Evolutionary conservation across 2,888 invertebrate species (phyloP).

Genomic region (Dryococelus australis): DNA sequence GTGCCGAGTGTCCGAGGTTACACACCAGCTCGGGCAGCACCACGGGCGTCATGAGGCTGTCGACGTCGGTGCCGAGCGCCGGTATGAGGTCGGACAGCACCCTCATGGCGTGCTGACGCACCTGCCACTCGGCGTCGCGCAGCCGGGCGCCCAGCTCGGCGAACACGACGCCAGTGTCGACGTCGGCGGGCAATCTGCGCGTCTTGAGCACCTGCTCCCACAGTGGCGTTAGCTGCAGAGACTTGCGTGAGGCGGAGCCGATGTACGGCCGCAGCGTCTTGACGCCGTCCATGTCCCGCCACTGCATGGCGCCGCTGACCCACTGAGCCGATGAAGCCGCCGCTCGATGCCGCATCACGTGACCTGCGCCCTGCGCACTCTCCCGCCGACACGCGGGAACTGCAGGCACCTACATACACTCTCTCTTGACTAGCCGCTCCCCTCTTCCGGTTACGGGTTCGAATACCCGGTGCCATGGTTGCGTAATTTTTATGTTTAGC

Average conservation of each 20-base stretch:
- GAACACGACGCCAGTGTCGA: constrained; percentile 72
- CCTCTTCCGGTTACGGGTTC: no score
- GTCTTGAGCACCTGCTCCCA: constrained; percentile 83
- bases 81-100: constrained; percentile 82
- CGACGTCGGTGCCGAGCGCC: constrained; percentile 70
- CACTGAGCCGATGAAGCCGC: neutral
- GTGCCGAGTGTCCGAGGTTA: constrained; percentile 81
- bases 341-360: neutral
- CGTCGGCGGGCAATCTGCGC: constrained; percentile 72
- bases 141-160: constrained; percentile 75
- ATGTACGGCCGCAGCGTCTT: constrained; percentile 34
- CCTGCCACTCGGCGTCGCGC: constrained; percentile 83
- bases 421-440: no score
- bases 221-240: constrained; percentile 72
- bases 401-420: no score
- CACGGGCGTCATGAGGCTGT: constrained; percentile 68
- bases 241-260: constrained; percentile 36
- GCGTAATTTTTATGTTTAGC: no score
- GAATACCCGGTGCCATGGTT: no score
- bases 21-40: constrained; percentile 74
- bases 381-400: no score
- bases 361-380: no score
- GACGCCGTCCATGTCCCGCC: constrained; percentile 38
- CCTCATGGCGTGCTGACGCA: constrained; percentile 80
- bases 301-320: neutral